These are phyloP conservation scores for human DNA, from an alignment of 2,113 vertebrate genomes.

Conservation along the genomic window GRCh38 chr14:57465001-57465500, in stretches of 20 bases:
- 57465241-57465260: neutral
- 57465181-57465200: neutral
- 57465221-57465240: neutral
- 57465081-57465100: neutral
- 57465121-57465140: neutral
- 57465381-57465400: neutral
- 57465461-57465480: neutral
- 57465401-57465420: neutral
- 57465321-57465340: slow-evolving; percentile 31
- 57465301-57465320: neutral
- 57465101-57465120: neutral
- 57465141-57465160: neutral
- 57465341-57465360: neutral
- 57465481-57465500: neutral
- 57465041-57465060: neutral
- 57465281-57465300: neutral
- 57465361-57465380: neutral
- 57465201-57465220: neutral
- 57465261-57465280: neutral
- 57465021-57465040: neutral
- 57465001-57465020: neutral
- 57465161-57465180: neutral
- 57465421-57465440: neutral
- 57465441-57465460: neutral
- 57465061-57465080: neutral